Percentiles rank a stretch among this genome's conserved stretches.
These are phyloP conservation scores for Dolichallabes microphthalmus DNA, from an alignment of 2,113 vertebrate genomes.

Conservation along the genomic window DNA sequence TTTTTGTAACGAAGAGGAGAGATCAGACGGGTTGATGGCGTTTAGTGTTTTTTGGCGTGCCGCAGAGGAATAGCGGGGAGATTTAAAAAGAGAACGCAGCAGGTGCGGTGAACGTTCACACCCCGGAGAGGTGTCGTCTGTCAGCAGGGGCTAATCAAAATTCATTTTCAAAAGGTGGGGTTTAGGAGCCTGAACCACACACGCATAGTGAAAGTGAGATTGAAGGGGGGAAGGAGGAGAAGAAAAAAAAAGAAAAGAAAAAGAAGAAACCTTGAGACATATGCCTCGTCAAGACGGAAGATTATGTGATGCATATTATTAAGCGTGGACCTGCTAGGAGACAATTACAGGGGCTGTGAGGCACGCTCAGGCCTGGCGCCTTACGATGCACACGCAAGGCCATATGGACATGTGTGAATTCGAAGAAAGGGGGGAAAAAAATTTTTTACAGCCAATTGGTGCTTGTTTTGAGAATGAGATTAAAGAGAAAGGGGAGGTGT, in stretches of 20 bases:
- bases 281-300: conserved; percentile 26
- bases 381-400: conserved; percentile 9
- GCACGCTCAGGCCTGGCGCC: conserved; percentile 27
- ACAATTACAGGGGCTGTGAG: conserved; percentile 24
- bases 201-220: conserved; percentile 11
- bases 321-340: not conserved
- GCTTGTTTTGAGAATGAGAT: not conserved
- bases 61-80: not conserved
- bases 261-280: conserved; percentile 23
- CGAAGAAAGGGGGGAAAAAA: not conserved
- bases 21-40: not conserved
- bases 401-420: conserved; percentile 41
- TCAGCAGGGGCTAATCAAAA: conserved; percentile 34
- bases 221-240: not conserved
- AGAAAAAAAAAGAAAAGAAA: not conserved
- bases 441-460: conserved; percentile 15
- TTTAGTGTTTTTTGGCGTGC: not conserved
- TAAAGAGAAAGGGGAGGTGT: conserved; percentile 1
- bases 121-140: conserved; percentile 25
- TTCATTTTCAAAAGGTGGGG: conserved; percentile 31
- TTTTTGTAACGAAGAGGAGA: not conserved
- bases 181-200: conserved; percentile 3
- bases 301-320: conserved; percentile 21
- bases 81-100: conserved; percentile 33
- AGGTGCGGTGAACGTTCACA: conserved; percentile 28